A percentile compares a stretch with the other conserved stretches of the same genome.
Conservation (phyloP, 1,140 invertebrate genomes). For the Xylocopa sonorina region DNA sequence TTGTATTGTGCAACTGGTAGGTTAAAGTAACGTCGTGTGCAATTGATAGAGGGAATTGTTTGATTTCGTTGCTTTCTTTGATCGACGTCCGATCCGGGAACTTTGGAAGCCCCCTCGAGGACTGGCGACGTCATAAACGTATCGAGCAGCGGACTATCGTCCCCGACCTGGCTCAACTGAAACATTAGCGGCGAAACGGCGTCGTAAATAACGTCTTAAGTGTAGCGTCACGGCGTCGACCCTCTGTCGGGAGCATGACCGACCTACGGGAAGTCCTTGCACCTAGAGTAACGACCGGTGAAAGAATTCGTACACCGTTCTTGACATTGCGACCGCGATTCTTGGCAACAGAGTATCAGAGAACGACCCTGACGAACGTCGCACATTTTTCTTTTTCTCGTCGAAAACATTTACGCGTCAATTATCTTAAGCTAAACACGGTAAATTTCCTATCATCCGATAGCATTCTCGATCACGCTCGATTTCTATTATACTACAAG, state of each 20-base stretch:
- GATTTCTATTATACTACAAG: too few relatives aligned
- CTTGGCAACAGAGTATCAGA: background rate
- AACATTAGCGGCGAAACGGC: slow-evolving; percentile 76
- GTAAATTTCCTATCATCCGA: too few relatives aligned
- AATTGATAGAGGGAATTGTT: too few relatives aligned
- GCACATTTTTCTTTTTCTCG: too few relatives aligned
- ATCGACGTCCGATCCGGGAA: slow-evolving; percentile 24
- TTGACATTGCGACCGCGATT: slow-evolving; percentile 13
- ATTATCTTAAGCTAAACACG: too few relatives aligned
- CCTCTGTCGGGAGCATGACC: slow-evolving; percentile 54
- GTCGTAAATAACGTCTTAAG: slow-evolving; percentile 80
- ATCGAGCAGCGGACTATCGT: slow-evolving; percentile 67
- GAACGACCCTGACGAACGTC: too few relatives aligned
- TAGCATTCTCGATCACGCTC: too few relatives aligned
- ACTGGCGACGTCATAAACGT: slow-evolving; percentile 75
- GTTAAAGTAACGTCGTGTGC: too few relatives aligned
- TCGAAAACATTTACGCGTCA: too few relatives aligned
- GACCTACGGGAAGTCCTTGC: slow-evolving; percentile 54
- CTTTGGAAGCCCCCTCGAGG: slow-evolving; percentile 32
- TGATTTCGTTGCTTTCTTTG: slow-evolving; percentile 20
- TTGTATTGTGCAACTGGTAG: too few relatives aligned
- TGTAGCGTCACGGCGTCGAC: slow-evolving; percentile 72
- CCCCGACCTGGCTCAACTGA: slow-evolving; percentile 77
- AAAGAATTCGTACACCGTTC: slow-evolving; percentile 25
- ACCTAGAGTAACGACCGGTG: slow-evolving; percentile 44